Evolutionary conservation across 2,888 invertebrate genomes (phyloP), one percentile per base, ranked within the genome.

Genomic region (Lissonota sp.): DNA sequence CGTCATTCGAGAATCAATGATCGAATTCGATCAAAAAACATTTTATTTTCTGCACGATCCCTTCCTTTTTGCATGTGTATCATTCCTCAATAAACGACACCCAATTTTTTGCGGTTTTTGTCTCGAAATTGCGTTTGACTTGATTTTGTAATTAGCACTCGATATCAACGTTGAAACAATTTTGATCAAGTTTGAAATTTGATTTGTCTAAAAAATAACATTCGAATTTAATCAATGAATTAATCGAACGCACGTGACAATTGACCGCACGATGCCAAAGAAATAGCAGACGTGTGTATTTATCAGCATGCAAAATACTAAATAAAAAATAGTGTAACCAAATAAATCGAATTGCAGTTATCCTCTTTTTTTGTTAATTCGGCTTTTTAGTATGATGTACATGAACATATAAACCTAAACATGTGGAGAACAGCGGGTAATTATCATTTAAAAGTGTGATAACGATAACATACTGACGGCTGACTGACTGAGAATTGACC

Each of bases 61-160:
- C 46, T 37, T 37, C 53, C 12, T 53, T 53, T n/a, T 46, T 55
- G 72, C 72, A 73, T 73, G 72, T 6, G 63, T 55, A 64, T 64
- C 42, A 51, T 57, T 14, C 37, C 8, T 63, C 16, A 44, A 39
- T n/a, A n/a, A 72, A 37, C 53, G n/a, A 16, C 37, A 64, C 55
- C 42, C 26, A 26, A 26, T 14, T 53, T 53, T 42, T 42, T 51
- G 42, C 16, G 55, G n/a, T 55, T 67, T 14, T 53, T 55, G 42
- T 53, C 16, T 67, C 8, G 26, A 10, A 53, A 26, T 26, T 26
- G 26, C 26, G 26, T 26, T 26, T 26, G 26, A 26, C 26, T 26
- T 26, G 26, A 26, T 1, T 26, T 26, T 26, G 26, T 26, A 26
- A 26, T 26, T 26, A 26, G 26, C 26, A 26, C 1, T 26, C 26